A percentile compares a stretch with the other conserved stretches of the same genome.
phyloP scores from a whole-genome alignment of 2,113 vertebrate species.

The Hypocryptadius cinnamomeus region DNA sequence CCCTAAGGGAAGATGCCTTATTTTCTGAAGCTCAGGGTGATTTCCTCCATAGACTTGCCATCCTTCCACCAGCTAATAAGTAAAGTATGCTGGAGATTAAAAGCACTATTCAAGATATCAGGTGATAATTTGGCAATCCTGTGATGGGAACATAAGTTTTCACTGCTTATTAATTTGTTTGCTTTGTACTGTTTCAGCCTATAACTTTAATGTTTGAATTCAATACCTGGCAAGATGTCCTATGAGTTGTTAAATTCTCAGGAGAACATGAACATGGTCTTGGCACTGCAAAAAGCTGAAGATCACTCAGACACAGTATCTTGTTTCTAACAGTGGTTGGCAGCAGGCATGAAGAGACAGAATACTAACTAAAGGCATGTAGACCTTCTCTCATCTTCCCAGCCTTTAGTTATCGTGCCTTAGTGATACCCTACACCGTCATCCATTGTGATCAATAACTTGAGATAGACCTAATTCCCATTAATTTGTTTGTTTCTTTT shows the following conservation, averaged over 20 bases:
- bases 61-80: not conserved
- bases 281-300: not conserved
- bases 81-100: conserved; percentile 28
- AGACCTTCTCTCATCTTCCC: not conserved
- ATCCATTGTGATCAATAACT: not conserved
- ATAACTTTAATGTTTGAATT: not conserved
- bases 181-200: not conserved
- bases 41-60: not conserved
- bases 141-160: not conserved
- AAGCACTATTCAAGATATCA: not conserved
- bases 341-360: not conserved
- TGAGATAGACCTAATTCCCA: not conserved
- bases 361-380: not conserved
- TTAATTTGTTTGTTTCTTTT: not conserved
- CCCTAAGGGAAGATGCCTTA: conserved; percentile 11
- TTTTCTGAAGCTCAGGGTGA: conserved; percentile 44
- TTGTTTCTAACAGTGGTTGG: not conserved
- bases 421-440: not conserved
- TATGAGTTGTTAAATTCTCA: not conserved
- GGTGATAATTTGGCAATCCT: conserved; percentile 46
- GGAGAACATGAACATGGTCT: not conserved
- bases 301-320: not conserved
- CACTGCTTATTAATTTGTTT: conserved; percentile 11
- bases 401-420: not conserved
- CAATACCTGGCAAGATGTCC: not conserved